Percentiles rank a stretch among this genome's conserved stretches.
phyloP scores from a whole-genome alignment of 2,113 vertebrate genomes.

The Cyanocitta stelleri region DNA sequence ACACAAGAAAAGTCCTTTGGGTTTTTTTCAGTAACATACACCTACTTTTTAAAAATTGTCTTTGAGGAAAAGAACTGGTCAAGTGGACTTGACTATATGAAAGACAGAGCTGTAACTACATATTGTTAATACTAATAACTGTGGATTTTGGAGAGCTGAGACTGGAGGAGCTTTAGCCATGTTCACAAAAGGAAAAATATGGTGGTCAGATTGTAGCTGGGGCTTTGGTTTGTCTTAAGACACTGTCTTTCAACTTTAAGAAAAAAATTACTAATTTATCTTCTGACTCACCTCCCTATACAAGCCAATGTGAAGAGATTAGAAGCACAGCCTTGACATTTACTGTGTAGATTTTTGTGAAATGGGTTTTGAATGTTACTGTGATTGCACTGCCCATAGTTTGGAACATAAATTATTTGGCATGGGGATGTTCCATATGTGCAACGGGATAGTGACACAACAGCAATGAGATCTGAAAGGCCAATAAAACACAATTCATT shows the following conservation, averaged over 20 bases:
- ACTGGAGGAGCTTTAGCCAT: not conserved
- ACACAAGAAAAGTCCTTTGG: not conserved
- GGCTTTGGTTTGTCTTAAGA: not conserved
- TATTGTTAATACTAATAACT: not conserved
- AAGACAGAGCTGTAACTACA: not conserved
- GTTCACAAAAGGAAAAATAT: not conserved
- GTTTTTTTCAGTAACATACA: not conserved
- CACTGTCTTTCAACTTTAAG: not conserved
- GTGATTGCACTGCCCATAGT: not conserved
- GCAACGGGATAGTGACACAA: not conserved
- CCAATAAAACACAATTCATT: not conserved
- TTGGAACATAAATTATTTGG: not conserved
- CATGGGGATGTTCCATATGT: not conserved
- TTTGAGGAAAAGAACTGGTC: not conserved
- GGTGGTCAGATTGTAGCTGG: not conserved
- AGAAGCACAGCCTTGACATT: not conserved
- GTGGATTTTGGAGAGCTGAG: not conserved
- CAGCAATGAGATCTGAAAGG: not conserved
- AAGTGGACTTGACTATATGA: not conserved
- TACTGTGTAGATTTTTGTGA: not conserved
- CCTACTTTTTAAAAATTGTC: not conserved
- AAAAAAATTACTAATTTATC: not conserved
- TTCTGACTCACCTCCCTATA: not conserved
- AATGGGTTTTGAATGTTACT: not conserved
- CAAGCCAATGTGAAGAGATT: not conserved